These are phyloP conservation scores for Leptarthrus brevirostris DNA, from an alignment of 2,888 invertebrate species.

Conservation along the genomic window DNA sequence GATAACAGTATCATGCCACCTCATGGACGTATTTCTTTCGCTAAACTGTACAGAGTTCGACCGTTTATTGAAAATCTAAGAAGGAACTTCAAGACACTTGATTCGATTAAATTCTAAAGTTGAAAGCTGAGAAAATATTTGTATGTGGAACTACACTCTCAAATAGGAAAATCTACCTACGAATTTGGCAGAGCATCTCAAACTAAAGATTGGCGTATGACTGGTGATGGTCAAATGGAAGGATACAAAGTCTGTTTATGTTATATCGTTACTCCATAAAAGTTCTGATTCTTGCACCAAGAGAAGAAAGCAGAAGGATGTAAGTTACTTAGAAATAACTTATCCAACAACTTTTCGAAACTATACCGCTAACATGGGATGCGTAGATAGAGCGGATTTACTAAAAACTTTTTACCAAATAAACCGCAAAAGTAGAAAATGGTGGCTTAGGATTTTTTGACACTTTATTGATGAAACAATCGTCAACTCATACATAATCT, in stretches of 20 bases:
- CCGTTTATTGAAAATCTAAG: background rate
- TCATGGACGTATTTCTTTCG: background rate
- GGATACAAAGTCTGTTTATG: background rate
- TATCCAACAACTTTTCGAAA: background rate
- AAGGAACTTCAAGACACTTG: background rate
- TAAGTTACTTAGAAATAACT: background rate
- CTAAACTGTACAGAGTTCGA: background rate
- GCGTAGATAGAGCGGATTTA: too few relatives aligned
- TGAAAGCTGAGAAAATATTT: conserved; percentile 45
- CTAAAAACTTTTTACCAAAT: too few relatives aligned
- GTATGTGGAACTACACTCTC: conserved; percentile 43
- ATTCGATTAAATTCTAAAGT: background rate
- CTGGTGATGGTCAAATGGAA: background rate
- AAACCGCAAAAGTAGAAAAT: too few relatives aligned
- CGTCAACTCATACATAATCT: too few relatives aligned
- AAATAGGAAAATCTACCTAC: conserved; percentile 47
- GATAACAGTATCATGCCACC: background rate
- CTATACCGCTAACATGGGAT: too few relatives aligned
- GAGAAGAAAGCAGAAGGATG: too few relatives aligned
- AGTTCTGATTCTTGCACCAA: background rate
- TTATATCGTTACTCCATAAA: background rate
- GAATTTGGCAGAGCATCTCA: conserved; percentile 47
- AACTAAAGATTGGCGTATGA: conserved; percentile 7
- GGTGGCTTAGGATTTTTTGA: too few relatives aligned
- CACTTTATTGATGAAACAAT: too few relatives aligned